These are phyloP conservation scores for Eriosoma lanigerum DNA, from an alignment of 1,140 invertebrate species.

Conservation along the genomic window DNA sequence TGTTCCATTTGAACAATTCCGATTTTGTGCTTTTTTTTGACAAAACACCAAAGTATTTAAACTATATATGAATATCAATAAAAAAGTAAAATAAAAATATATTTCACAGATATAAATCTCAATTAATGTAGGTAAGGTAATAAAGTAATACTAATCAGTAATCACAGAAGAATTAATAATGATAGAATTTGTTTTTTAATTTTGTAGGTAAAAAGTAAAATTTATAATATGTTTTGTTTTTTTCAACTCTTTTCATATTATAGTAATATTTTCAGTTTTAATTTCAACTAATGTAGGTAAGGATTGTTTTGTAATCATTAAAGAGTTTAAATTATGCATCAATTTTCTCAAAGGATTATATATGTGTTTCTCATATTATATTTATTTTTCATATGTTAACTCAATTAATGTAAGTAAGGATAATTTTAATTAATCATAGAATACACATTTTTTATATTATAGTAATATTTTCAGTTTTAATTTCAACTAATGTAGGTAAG, in stretches of 20 bases:
- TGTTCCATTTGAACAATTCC: no score
- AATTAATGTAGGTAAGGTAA: conserved; percentile 26
- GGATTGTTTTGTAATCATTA: conserved; percentile 19
- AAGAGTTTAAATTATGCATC: background rate
- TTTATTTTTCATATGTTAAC: background rate
- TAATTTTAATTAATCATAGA: conserved; percentile 22
- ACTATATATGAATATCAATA: no score
- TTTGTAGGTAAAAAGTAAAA: background rate
- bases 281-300: conserved; percentile 31
- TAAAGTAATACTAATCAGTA: no score
- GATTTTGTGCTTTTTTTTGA: no score
- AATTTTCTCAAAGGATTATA: background rate
- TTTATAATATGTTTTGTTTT: background rate
- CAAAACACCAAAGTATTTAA: no score
- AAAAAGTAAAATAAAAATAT: background rate
- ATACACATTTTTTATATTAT: background rate
- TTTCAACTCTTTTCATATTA: conserved; percentile 5
- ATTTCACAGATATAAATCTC: background rate
- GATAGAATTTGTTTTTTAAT: background rate
- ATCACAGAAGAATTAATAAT: background rate
- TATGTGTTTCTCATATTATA: background rate
- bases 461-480: background rate
- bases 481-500: conserved; percentile 33
- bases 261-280: background rate
- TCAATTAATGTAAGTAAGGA: conserved; percentile 37